Percentiles rank a stretch among this genome's conserved stretches.
These are phyloP conservation scores for Drosophila triauraria DNA, from an alignment of 1,140 invertebrate genomes.

Conservation along the genomic window DNA sequence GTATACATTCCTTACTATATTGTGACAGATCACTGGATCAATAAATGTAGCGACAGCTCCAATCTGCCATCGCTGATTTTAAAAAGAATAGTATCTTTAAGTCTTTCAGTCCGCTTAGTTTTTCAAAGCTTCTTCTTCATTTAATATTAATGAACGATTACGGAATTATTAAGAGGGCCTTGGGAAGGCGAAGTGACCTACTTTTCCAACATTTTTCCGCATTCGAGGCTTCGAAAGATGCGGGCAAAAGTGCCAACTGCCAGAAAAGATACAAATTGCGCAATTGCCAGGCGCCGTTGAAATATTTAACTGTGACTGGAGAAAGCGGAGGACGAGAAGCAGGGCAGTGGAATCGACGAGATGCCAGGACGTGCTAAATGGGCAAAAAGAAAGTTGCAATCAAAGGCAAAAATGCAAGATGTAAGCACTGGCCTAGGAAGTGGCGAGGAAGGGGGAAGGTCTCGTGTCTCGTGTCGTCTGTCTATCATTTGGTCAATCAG, in stretches of 20 bases:
- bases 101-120: conserved; percentile 27
- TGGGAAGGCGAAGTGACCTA: conserved; percentile 29
- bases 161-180: conserved; percentile 48
- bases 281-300: conserved; percentile 55
- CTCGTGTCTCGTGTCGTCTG: conserved; percentile 51
- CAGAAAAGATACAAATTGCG: conserved; percentile 57
- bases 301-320: conserved; percentile 55
- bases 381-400: conserved; percentile 72
- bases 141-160: conserved; percentile 49
- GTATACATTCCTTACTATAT: too few relatives aligned
- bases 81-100: background rate
- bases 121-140: conserved; percentile 7
- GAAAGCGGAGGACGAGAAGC: background rate
- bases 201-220: conserved; percentile 29
- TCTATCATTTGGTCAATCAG: conserved; percentile 81
- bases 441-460: background rate
- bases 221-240: background rate
- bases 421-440: conserved; percentile 39
- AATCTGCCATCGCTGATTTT: background rate
- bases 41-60: too few relatives aligned
- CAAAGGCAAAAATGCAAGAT: conserved; percentile 70
- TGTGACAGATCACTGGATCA: too few relatives aligned
- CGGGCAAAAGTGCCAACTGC: conserved; percentile 30
- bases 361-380: conserved; percentile 70
- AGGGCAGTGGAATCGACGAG: conserved; percentile 38